Evolutionary conservation across 2,888 invertebrate genomes (phyloP), one percentile per base, ranked within the genome.

Genomic region (Caenorhabditis virilis): DNA sequence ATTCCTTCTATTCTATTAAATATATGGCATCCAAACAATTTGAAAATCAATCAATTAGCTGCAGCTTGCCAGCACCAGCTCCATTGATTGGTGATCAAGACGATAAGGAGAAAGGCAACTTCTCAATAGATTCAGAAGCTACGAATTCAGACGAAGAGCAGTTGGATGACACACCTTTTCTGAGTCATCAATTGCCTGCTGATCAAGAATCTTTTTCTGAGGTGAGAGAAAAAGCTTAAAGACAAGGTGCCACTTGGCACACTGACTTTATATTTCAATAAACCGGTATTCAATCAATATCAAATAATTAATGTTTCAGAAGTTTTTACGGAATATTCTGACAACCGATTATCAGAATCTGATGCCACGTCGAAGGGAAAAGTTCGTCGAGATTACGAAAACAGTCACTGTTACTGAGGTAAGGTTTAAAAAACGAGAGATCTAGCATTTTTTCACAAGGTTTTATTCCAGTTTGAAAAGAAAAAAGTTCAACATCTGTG

Each of bases 401-500:
- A 72, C 72, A 15, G 72, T 72, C 43, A 72, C 72, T 27, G 69
- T 69, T 36, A 72, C 72, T 27, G 72, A 72, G 63, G 60, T 69
- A 18, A 45, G 59, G 38, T 46, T n/a, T 5, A 6, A n/a, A n/a
- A 16, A n/a, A n/a, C n/a, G n/a, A n/a, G n/a, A n/a, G n/a, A n/a
- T n/a, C n/a, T n/a, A n/a, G n/a, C n/a, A n/a, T n/a, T n/a, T n/a
- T n/a, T n/a, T n/a, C n/a, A n/a, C 36, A 36, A n/a, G 11, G 5
- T 20, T 39, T 20, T 39, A 20, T 9, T 5, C 5, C 39, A n/a
- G 23, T 45, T 27, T 16, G 18, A 35, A 15, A 2, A 30, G 11
- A 13, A 35, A 27, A 2, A 27, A 20, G 20, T 42, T 42, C 18
- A n/a, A n/a, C n/a, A n/a, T n/a, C n/a, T n/a, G n/a, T n/a, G n/a